Percentiles rank a stretch among this genome's conserved stretches.
Evolutionary conservation across 2,797 vertebrate species (phyloP).

Genomic region (Protosalanx chinensis): DNA sequence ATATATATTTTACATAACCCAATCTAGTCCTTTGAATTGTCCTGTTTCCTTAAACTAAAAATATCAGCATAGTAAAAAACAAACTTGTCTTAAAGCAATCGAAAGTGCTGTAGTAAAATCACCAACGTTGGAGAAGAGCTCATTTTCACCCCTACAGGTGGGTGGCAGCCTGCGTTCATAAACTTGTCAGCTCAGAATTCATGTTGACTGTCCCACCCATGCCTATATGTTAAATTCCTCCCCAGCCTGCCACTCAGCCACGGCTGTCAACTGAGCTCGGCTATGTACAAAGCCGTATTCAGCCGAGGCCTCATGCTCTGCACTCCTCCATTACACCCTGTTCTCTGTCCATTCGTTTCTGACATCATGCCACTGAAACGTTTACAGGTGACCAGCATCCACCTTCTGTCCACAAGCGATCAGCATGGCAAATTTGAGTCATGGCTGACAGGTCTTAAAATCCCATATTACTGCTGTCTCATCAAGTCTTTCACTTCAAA

Average conservation of each 20-base stretch:
- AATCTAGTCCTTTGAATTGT: no score
- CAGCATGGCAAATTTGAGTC: slow-evolving; percentile 38
- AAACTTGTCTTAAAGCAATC: not conserved
- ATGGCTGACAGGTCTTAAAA: slow-evolving; percentile 19
- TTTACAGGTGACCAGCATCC: slow-evolving; percentile 7
- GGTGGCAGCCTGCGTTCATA: not conserved
- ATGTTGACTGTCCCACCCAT: slow-evolving; percentile 29
- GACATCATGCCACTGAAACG: slow-evolving; percentile 4
- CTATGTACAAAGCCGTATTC: slow-evolving; percentile 45
- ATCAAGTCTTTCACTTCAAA: not conserved
- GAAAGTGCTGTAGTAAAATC: no score
- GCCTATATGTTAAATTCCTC: slow-evolving; percentile 50
- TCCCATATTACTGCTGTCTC: slow-evolving; percentile 9
- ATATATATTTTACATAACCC: no score
- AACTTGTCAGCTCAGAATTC: slow-evolving; percentile 3
- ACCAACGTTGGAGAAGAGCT: not conserved
- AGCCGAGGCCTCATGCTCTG: slow-evolving; percentile 14
- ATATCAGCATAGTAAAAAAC: not conserved
- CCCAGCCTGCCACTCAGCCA: slow-evolving; percentile 19
- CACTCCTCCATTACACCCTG: slow-evolving; percentile 14
- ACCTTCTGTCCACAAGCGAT: slow-evolving; percentile 27
- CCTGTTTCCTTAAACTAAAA: not conserved
- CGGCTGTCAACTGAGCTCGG: slow-evolving; percentile 16
- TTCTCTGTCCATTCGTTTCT: slow-evolving; percentile 16
- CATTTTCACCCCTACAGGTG: not conserved